A percentile compares a stretch with the other conserved stretches of the same genome.
Conservation (phyloP, 37 sponge, comb jelly and placozoan species). For the Hormiphora californensis region DNA sequence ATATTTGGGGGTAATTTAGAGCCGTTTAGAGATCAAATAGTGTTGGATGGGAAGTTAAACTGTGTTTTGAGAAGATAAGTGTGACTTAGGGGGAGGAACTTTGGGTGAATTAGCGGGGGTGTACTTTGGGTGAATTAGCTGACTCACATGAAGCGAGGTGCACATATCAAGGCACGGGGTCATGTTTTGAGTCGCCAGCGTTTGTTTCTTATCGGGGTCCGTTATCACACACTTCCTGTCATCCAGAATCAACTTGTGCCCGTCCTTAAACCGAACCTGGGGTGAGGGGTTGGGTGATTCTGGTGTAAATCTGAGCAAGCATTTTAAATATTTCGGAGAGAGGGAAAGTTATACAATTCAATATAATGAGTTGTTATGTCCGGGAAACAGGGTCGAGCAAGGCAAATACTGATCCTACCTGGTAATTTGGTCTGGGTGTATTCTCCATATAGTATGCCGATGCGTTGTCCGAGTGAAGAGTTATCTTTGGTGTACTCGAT, state of each 20-base stretch:
- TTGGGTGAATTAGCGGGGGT: too few species aligned
- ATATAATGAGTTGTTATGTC: not conserved
- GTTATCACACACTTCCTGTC: not conserved
- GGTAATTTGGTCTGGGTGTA: not conserved
- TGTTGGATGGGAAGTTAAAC: too few species aligned
- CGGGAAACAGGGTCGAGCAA: too few species aligned
- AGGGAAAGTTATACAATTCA: not conserved
- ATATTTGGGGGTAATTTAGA: too few species aligned
- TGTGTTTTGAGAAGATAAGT: too few species aligned
- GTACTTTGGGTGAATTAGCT: too few species aligned
- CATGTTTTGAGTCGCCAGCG: constrained; percentile 28
- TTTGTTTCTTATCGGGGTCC: constrained; percentile 18
- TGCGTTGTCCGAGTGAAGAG: constrained; percentile 11
- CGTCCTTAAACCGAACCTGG: constrained; percentile 26
- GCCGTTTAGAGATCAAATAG: too few species aligned
- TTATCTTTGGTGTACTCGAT: constrained; percentile 45
- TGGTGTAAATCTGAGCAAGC: not conserved
- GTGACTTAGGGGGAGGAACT: too few species aligned
- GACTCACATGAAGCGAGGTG: not conserved
- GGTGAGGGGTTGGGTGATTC: not conserved
- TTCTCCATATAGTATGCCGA: constrained; percentile 52
- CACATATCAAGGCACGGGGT: not conserved
- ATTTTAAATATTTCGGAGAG: not conserved
- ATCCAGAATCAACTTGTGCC: constrained; percentile 10
- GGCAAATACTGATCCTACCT: too few species aligned